phyloP scores from a whole-genome alignment of 2,113 vertebrate genomes.

The Prietella phreatophila region DNA sequence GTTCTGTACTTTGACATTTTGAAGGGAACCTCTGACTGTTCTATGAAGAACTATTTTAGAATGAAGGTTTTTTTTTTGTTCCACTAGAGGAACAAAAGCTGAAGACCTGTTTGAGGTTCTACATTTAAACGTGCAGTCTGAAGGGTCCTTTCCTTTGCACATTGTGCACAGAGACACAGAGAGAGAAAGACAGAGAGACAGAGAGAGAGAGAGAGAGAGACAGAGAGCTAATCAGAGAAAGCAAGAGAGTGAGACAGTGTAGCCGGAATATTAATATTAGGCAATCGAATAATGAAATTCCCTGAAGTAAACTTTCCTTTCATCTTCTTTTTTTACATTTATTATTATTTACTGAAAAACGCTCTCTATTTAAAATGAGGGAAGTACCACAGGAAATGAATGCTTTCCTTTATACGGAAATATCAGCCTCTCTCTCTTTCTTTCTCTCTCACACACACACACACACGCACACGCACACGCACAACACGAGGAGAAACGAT shows the following conservation, averaged over 20 bases:
- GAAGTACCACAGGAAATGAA: constrained; percentile 39
- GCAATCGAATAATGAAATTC: neutral
- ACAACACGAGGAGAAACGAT: constrained; percentile 1
- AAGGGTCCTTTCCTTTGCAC: too few relatives aligned
- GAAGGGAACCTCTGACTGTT: neutral
- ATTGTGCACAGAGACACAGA: neutral
- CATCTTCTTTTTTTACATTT: constrained; percentile 3
- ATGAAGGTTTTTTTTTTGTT: neutral
- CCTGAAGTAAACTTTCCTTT: constrained; percentile 8
- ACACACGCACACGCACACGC: constrained; percentile 7
- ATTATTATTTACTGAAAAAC: constrained; percentile 23
- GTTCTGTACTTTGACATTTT: neutral
- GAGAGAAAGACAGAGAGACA: neutral
- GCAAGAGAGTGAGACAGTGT: neutral
- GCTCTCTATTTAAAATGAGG: constrained; percentile 33
- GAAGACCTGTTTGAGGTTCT: neutral
- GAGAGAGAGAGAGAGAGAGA: neutral
- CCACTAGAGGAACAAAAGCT: too few relatives aligned
- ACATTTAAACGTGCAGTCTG: neutral
- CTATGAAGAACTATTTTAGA: neutral
- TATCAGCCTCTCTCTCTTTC: neutral
- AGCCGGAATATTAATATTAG: neutral
- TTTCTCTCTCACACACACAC: neutral
- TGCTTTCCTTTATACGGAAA: constrained; percentile 29
- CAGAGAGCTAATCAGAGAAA: neutral